Evolutionary conservation across 2,113 vertebrate genomes (phyloP).

Genomic region (Crocuta crocuta): DNA sequence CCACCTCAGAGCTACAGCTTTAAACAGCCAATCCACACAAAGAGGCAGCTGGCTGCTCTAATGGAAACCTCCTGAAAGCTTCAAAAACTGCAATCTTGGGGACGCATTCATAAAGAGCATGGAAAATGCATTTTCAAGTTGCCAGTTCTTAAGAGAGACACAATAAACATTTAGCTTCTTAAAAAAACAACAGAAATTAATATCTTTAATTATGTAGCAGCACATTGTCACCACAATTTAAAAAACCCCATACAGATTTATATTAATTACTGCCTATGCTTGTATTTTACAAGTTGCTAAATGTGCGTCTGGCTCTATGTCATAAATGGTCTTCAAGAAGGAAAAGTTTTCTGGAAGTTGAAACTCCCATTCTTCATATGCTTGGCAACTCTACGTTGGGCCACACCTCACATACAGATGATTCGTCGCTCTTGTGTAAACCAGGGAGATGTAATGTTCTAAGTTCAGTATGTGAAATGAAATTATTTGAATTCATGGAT

Average conservation of each 20-base stretch:
- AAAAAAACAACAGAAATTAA: slow-evolving; percentile 84
- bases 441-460: slow-evolving; percentile 80
- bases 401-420: slow-evolving; percentile 61
- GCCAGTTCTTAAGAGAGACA: slow-evolving; percentile 84
- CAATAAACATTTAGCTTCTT: slow-evolving; percentile 84
- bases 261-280: slow-evolving; percentile 60
- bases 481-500: slow-evolving; percentile 85
- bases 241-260: slow-evolving; percentile 75
- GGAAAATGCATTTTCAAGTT: slow-evolving; percentile 87
- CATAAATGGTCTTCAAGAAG: slow-evolving; percentile 40
- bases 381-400: slow-evolving; percentile 60
- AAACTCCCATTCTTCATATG: slow-evolving; percentile 60
- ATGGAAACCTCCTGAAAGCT: slow-evolving; percentile 89
- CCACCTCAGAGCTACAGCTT: slow-evolving; percentile 86
- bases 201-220: slow-evolving; percentile 81
- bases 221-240: slow-evolving; percentile 79
- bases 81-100: slow-evolving; percentile 85
- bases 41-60: slow-evolving; percentile 89
- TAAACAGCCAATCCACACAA: slow-evolving; percentile 86
- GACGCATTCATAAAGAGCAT: slow-evolving; percentile 86
- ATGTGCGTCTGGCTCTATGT: neutral
- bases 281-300: slow-evolving; percentile 59
- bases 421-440: slow-evolving; percentile 80
- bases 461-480: slow-evolving; percentile 84
- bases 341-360: slow-evolving; percentile 82